phyloP scores from a whole-genome alignment of 1,140 invertebrate species.

The Pantala flavescens region DNA sequence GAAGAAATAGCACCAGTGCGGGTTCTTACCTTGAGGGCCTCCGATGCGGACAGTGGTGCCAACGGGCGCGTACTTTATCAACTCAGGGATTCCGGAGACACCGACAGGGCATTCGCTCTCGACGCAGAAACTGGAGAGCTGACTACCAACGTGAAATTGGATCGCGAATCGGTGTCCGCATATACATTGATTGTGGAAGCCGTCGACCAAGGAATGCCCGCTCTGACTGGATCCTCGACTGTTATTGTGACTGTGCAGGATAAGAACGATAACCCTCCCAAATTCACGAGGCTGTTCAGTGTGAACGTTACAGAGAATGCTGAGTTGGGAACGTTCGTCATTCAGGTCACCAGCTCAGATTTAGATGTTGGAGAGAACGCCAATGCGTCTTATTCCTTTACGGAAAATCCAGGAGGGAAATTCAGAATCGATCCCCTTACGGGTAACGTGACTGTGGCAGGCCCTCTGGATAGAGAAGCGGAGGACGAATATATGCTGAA shows the following conservation, averaged over 20 bases:
- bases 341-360: conserved; percentile 84
- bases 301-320: conserved; percentile 94
- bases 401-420: conserved; percentile 76
- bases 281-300: conserved; percentile 84
- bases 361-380: conserved; percentile 77
- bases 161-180: conserved; percentile 73
- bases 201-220: conserved; percentile 72
- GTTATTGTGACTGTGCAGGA: conserved; percentile 75
- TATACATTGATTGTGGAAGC: conserved; percentile 81
- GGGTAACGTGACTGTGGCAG: conserved; percentile 85
- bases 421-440: conserved; percentile 78
- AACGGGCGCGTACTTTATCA: conserved; percentile 77
- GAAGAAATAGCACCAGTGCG: conserved; percentile 70
- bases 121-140: conserved; percentile 73
- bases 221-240: conserved; percentile 70
- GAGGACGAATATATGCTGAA: conserved; percentile 85
- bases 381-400: conserved; percentile 78
- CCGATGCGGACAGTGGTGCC: conserved; percentile 73
- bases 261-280: conserved; percentile 90
- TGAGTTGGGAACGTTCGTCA: conserved; percentile 83
- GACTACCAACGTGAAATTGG: conserved; percentile 67
- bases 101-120: conserved; percentile 67
- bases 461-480: conserved; percentile 71
- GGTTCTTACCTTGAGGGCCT: conserved; percentile 67
- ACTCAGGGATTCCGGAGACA: conserved; percentile 52